phyloP scores from a whole-genome alignment of 2,113 vertebrate species.

The Epinephelus fuscoguttatus region DNA sequence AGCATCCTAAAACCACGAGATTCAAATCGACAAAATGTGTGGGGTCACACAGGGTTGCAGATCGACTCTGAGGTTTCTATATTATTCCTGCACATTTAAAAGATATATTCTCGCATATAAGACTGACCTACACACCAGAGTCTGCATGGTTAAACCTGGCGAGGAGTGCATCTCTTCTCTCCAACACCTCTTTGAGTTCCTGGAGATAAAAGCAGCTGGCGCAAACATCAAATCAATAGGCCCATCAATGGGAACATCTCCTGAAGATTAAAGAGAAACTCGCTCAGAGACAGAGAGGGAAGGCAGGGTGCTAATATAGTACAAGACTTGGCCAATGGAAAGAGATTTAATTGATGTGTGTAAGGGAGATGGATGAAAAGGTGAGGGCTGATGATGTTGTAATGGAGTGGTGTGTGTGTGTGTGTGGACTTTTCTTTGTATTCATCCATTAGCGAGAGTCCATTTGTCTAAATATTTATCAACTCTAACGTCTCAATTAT shows the following conservation, averaged over 20 bases:
- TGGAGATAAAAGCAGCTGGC: slow-evolving; percentile 83
- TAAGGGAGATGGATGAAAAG: slow-evolving; percentile 69
- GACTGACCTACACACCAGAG: not conserved
- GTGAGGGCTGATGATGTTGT: slow-evolving; percentile 55
- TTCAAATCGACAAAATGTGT: not conserved
- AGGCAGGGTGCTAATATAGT: slow-evolving; percentile 70
- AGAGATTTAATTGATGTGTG: slow-evolving; percentile 81
- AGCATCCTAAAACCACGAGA: not conserved
- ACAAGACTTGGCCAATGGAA: slow-evolving; percentile 65
- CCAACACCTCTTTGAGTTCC: slow-evolving; percentile 75
- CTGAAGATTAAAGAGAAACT: slow-evolving; percentile 86
- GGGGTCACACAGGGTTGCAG: not conserved
- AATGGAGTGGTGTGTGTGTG: slow-evolving; percentile 43
- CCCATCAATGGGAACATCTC: slow-evolving; percentile 84
- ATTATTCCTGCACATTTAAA: not conserved
- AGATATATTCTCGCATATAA: not conserved
- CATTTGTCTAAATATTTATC: slow-evolving; percentile 42
- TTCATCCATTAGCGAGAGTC: slow-evolving; percentile 44
- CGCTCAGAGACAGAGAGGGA: slow-evolving; percentile 53
- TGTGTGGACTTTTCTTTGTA: slow-evolving; percentile 20
- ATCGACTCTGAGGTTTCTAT: not conserved
- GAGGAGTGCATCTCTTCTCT: slow-evolving; percentile 48
- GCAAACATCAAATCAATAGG: slow-evolving; percentile 85
- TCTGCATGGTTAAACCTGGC: slow-evolving; percentile 30
- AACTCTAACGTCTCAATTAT: slow-evolving; percentile 10